Conservation (phyloP, 2,888 invertebrate genomes). For the Sphaeridia pumilis region DNA sequence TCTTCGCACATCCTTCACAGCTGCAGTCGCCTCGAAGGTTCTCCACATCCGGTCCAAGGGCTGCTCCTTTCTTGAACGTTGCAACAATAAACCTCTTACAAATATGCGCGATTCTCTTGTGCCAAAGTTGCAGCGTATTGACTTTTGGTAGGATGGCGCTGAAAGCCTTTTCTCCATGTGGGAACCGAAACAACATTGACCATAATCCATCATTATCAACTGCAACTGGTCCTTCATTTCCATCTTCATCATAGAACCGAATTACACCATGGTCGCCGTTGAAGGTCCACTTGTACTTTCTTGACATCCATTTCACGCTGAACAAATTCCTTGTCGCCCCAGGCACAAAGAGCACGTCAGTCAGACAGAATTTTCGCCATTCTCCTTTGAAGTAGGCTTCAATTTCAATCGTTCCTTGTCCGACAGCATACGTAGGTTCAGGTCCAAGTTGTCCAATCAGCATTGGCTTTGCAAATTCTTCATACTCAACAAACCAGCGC, state of each 20-base stretch:
- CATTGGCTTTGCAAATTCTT: too few relatives aligned
- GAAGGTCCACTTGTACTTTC: not conserved
- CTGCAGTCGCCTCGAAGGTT: not conserved
- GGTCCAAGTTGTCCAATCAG: too few relatives aligned
- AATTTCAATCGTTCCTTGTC: not conserved
- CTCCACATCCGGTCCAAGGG: not conserved
- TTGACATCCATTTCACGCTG: too few relatives aligned
- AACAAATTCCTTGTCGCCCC: not conserved
- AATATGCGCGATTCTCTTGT: not conserved
- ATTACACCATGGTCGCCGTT: not conserved
- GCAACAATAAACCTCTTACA: not conserved
- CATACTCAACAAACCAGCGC: too few relatives aligned
- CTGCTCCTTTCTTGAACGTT: not conserved
- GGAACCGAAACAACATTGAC: too few relatives aligned
- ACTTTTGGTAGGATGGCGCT: too few relatives aligned
- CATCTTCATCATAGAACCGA: not conserved
- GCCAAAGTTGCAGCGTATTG: not conserved
- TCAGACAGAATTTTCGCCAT: not conserved
- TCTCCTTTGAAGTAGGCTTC: not conserved
- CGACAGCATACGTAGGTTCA: not conserved
- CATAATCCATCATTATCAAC: too few relatives aligned
- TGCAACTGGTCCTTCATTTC: too few relatives aligned
- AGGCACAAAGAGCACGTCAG: not conserved
- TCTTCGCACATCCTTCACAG: not conserved
- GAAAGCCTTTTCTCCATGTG: too few relatives aligned